Evolutionary conservation across 1,140 invertebrate species (phyloP), one percentile per base, ranked within the genome.

Genomic region (Bombus difficillimus): DNA sequence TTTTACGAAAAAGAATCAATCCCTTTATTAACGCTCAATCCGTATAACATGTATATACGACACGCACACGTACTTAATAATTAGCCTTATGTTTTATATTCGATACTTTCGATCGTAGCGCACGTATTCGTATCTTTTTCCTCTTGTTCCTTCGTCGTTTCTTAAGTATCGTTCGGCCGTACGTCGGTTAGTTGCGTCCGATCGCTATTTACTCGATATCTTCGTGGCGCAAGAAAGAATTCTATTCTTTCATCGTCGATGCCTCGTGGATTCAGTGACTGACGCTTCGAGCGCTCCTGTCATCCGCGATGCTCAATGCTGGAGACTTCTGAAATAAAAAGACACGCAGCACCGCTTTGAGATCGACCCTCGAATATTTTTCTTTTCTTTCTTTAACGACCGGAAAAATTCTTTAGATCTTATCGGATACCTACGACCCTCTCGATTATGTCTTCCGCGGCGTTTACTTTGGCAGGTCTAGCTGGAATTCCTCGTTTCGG

Each of bases 401-500:
- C 18, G n/a, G 22, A 47, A 79, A 74, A 25, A 78, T 66, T 66
- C 39, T 78, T 78, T 1, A 37, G 32, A 79, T 59, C 47, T 18
- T n/a, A 78, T 59, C 8, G 47, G 8, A 81, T 41, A 92, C 94
- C 86, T 86, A 95, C 94, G 88, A 93, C 93, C 92, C 94, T 93
- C 77, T 95, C 94, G 80, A 94, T 92, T 86, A 95, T 94, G 77
- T 97, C 97, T 90, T 96, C 96, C 87, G 97, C 97, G 47, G 97
- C 96, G 79, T 96, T 95, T 68, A 97, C 96, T 91, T 96, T 96
- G 41, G 96, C 95, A 39, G 96, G 96, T 91, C 97, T 95, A 73
- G 96, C 95, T 80, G 96, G 96, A 88, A 97, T 97, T 91, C 96
- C 96, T 92, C 96, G 96, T 89, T 95, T 95, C 74, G 97, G 96